phyloP scores from a whole-genome alignment of 2,113 vertebrate species.

The Oenanthe oenanthe region DNA sequence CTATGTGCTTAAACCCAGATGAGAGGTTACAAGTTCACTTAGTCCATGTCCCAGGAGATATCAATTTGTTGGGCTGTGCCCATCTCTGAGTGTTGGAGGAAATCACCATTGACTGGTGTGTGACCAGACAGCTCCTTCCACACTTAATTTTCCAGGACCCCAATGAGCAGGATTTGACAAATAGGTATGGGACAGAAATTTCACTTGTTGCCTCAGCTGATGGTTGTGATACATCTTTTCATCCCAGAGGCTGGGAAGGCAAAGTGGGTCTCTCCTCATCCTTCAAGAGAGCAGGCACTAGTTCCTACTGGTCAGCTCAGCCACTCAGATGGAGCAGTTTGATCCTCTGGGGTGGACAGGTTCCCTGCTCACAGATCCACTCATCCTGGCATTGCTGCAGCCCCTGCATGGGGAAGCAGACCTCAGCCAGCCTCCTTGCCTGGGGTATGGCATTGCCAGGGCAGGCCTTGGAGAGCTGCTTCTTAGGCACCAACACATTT shows the following conservation, averaged over 20 bases:
- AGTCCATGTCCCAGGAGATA: not conserved
- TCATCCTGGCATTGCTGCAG: not conserved
- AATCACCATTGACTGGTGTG: not conserved
- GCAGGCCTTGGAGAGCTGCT: not conserved
- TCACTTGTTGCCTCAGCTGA: not conserved
- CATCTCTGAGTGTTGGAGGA: not conserved
- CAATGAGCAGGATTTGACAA: not conserved
- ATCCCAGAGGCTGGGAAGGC: not conserved
- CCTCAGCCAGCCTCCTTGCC: not conserved
- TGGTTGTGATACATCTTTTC: not conserved
- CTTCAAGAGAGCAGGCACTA: fast-evolving
- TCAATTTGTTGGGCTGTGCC: not conserved
- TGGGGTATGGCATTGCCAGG: not conserved
- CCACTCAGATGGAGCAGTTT: not conserved
- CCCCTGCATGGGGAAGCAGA: not conserved
- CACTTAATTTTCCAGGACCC: not conserved
- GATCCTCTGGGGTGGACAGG: not conserved
- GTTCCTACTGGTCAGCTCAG: not conserved
- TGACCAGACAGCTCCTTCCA: not conserved
- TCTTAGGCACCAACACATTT: not conserved
- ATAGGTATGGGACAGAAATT: not conserved
- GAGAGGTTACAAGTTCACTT: not conserved
- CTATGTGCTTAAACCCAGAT: not conserved
- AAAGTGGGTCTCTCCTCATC: fast-evolving
- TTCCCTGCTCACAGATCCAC: not conserved